phyloP scores from a whole-genome alignment of 2,888 invertebrate genomes.

The Tinea semifulvella region DNA sequence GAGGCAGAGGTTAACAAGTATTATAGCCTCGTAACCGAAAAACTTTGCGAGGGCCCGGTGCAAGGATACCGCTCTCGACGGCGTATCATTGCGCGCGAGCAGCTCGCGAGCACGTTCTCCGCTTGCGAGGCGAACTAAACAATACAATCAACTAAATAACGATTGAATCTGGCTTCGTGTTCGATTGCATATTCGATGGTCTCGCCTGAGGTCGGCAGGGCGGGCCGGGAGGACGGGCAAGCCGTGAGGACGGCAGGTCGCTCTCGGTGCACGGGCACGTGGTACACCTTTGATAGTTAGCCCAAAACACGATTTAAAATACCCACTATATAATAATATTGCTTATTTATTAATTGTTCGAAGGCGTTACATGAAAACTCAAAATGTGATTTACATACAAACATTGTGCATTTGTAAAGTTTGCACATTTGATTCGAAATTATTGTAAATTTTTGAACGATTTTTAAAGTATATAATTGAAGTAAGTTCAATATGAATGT shows the following conservation, averaged over 20 bases:
- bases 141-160: constrained; percentile 24
- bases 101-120: constrained; percentile 38
- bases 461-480: constrained; percentile 7
- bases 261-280: constrained; percentile 13
- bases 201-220: too few relatives aligned
- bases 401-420: constrained; percentile 8
- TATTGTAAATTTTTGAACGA: constrained; percentile 2
- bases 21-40: constrained; percentile 41
- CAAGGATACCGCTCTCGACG: constrained; percentile 43
- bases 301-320: constrained; percentile 1
- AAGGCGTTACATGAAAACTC: neutral
- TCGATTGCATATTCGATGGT: constrained; percentile 10
- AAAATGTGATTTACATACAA: constrained; percentile 7
- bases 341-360: neutral
- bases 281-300: constrained; percentile 8
- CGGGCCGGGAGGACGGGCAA: too few relatives aligned
- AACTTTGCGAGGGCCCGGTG: constrained; percentile 41
- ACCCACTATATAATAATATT: neutral
- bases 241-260: too few relatives aligned
- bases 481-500: constrained; percentile 12
- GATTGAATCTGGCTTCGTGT: constrained; percentile 9
- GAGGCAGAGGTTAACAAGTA: constrained; percentile 38
- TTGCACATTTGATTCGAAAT: neutral
- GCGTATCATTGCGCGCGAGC: constrained; percentile 51
- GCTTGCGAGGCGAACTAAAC: constrained; percentile 37